A percentile compares a stretch with the other conserved stretches of the same genome.
phyloP scores from a whole-genome alignment of 30 jellyfish, hydroid and myxozoan species.

The Morbakka virulenta region DNA sequence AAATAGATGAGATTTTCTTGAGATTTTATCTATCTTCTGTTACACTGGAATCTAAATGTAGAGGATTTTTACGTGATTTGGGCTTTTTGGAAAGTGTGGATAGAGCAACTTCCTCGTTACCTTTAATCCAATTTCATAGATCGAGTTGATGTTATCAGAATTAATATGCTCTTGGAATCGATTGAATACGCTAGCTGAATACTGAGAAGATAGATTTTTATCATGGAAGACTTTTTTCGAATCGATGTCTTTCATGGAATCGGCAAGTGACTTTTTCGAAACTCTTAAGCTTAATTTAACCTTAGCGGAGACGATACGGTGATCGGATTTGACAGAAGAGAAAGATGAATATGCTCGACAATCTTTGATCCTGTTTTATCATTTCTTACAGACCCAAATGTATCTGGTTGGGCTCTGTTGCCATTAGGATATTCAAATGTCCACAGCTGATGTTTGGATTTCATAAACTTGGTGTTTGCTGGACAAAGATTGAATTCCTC shows the following conservation, averaged over 20 bases:
- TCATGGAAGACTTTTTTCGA: background rate
- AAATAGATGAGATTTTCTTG: background rate
- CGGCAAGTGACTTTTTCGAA: background rate
- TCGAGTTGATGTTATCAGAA: background rate
- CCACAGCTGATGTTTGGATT: slow-evolving; percentile 12
- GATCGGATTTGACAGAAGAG: slow-evolving; percentile 18
- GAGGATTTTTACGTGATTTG: no score
- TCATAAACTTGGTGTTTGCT: no score
- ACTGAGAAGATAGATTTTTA: background rate
- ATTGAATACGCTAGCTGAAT: background rate
- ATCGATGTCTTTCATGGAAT: background rate
- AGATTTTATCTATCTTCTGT: background rate
- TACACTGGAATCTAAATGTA: no score
- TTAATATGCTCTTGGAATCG: background rate
- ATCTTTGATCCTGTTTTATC: background rate
- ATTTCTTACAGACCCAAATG: background rate
- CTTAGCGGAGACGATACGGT: slow-evolving; percentile 14
- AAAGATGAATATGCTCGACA: background rate
- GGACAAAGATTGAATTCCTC: background rate
- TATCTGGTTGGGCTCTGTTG: slow-evolving; percentile 8
- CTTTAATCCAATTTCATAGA: no score
- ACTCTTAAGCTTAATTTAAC: slow-evolving; percentile 3
- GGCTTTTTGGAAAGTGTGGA: no score
- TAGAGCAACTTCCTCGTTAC: no score
- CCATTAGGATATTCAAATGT: slow-evolving; percentile 12